These are phyloP conservation scores for Omphaloscelis lunosa DNA, from an alignment of 2,888 invertebrate species.

Conservation along the genomic window DNA sequence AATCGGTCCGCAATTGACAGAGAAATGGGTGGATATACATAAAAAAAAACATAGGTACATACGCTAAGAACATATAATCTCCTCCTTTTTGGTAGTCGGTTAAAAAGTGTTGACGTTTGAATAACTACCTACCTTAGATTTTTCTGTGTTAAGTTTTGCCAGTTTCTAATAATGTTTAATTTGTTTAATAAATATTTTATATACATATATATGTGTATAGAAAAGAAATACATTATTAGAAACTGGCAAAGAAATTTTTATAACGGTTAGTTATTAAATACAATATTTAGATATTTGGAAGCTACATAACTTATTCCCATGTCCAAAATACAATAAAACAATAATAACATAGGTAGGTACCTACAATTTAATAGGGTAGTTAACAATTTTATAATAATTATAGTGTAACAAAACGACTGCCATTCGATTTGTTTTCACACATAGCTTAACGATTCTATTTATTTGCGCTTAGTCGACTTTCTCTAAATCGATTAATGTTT, in stretches of 20 bases:
- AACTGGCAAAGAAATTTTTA: too few relatives aligned
- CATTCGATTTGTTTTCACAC: slow-evolving; percentile 30
- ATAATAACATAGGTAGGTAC: neutral
- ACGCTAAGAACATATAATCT: too few relatives aligned
- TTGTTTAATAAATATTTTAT: too few relatives aligned
- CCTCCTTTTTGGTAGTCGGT: too few relatives aligned
- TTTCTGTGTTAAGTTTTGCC: too few relatives aligned
- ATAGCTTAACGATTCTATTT: slow-evolving; percentile 31
- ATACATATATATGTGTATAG: too few relatives aligned
- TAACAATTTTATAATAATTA: neutral
- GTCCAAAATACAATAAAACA: neutral
- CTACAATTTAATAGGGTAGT: neutral
- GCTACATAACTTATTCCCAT: neutral
- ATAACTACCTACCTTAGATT: neutral
- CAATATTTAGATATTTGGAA: neutral
- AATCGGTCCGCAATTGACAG: too few relatives aligned
- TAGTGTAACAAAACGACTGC: slow-evolving; percentile 25
- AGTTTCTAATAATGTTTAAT: too few relatives aligned
- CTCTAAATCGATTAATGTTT: slow-evolving; percentile 50
- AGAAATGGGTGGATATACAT: too few relatives aligned
- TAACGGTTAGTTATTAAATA: neutral
- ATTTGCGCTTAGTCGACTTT: slow-evolving; percentile 47
- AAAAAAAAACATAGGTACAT: too few relatives aligned
- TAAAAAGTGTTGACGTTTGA: neutral
- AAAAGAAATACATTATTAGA: too few relatives aligned